A percentile compares a stretch with the other conserved stretches of the same genome.
Evolutionary conservation across 2,113 vertebrate genomes (phyloP).

Genomic region (Echinops telfairi): DNA sequence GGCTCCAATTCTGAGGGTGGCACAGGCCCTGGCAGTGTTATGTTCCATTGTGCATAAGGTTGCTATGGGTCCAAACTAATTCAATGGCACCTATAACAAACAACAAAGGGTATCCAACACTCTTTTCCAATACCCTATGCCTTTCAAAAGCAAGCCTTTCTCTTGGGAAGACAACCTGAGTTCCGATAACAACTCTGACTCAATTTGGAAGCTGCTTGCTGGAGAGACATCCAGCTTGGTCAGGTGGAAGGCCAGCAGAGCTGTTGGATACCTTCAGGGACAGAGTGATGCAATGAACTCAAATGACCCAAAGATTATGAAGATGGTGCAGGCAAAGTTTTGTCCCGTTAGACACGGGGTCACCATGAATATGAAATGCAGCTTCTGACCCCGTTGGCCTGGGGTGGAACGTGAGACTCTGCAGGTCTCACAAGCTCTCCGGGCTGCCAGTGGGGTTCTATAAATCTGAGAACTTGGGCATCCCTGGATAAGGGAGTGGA

Average conservation of each 20-base stretch:
- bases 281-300: not conserved
- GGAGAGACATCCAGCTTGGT: not conserved
- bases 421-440: not conserved
- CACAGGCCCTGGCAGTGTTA: too few relatives aligned
- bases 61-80: too few relatives aligned
- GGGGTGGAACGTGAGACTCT: not conserved
- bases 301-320: not conserved
- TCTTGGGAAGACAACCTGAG: too few relatives aligned
- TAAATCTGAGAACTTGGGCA: not conserved
- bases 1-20: too few relatives aligned
- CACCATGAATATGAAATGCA: not conserved
- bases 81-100: too few relatives aligned
- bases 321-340: not conserved
- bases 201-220: not conserved
- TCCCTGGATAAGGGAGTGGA: not conserved
- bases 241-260: not conserved
- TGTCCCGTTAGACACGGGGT: not conserved
- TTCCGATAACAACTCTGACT: too few relatives aligned
- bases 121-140: too few relatives aligned
- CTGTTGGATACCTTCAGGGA: not conserved
- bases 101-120: too few relatives aligned
- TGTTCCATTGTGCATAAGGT: too few relatives aligned
- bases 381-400: not conserved
- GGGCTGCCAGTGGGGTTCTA: too few relatives aligned
- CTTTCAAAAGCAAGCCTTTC: too few relatives aligned